These are phyloP conservation scores for Parauchenoglanis ngamensis DNA, from an alignment of 2,797 vertebrate species.

Conservation along the genomic window DNA sequence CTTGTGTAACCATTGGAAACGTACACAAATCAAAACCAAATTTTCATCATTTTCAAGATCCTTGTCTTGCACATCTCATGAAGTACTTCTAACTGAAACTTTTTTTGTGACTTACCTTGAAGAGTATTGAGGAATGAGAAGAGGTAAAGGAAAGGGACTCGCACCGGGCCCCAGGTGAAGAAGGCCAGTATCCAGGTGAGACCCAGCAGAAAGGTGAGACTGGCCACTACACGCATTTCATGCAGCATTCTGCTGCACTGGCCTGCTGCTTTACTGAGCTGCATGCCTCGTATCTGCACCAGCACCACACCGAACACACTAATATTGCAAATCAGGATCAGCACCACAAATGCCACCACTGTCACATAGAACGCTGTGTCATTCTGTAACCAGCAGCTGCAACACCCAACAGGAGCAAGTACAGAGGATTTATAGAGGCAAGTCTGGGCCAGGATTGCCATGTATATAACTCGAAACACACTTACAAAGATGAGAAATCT, in stretches of 20 bases:
- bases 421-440: background rate
- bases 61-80: background rate
- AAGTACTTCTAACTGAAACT: background rate
- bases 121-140: conserved; percentile 85
- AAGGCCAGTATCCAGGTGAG: conserved; percentile 86
- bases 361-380: conserved; percentile 77
- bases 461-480: conserved; percentile 47
- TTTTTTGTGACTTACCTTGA: conserved; percentile 76
- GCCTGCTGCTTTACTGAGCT: conserved; percentile 63
- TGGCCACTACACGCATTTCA: conserved; percentile 78
- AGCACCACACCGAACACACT: conserved; percentile 82
- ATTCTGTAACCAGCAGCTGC: conserved; percentile 80
- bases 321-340: conserved; percentile 82
- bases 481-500: conserved; percentile 78
- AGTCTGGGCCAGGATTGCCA: background rate
- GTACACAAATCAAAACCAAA: background rate
- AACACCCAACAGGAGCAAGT: background rate
- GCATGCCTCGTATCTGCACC: conserved; percentile 79
- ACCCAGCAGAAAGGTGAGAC: conserved; percentile 85
- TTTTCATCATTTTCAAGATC: background rate
- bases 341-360: conserved; percentile 77
- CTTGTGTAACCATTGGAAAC: background rate
- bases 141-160: conserved; percentile 79
- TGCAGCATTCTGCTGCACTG: conserved; percentile 62
- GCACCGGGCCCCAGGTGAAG: conserved; percentile 79